These are phyloP conservation scores for Drosophila neutralis DNA, from an alignment of 2,888 invertebrate species.

Conservation along the genomic window DNA sequence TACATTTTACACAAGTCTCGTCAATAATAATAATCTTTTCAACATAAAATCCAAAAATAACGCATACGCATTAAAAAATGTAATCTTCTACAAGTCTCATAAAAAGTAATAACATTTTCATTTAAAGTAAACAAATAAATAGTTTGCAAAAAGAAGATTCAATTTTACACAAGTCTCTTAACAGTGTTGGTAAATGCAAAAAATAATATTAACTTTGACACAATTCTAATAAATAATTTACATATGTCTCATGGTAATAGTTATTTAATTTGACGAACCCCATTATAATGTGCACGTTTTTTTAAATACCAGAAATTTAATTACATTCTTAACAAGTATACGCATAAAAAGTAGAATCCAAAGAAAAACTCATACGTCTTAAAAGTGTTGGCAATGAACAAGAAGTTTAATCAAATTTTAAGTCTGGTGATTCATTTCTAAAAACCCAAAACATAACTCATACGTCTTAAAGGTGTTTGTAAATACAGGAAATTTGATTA, in stretches of 20 bases:
- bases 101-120: not conserved
- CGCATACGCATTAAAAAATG: not conserved
- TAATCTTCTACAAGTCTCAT: not conserved
- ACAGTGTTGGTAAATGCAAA: not conserved
- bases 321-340: not conserved
- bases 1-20: not conserved
- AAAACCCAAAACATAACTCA: no score
- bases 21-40: not conserved
- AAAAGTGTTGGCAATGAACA: no score
- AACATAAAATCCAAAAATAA: not conserved
- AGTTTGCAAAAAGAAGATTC: not conserved
- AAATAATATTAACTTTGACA: not conserved
- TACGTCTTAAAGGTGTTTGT: no score
- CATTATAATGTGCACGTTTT: not conserved
- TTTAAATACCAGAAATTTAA: not conserved
- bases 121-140: not conserved
- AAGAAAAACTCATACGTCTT: no score
- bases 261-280: not conserved
- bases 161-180: not conserved
- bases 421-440: no score
- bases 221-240: not conserved
- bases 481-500: not conserved
- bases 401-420: no score
- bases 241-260: not conserved
- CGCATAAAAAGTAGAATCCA: not conserved